A percentile compares a stretch with the other conserved stretches of the same genome.
These are phyloP conservation scores for Scyliorhinus canicula DNA, from an alignment of 2,797 vertebrate genomes.

Conservation along the genomic window DNA sequence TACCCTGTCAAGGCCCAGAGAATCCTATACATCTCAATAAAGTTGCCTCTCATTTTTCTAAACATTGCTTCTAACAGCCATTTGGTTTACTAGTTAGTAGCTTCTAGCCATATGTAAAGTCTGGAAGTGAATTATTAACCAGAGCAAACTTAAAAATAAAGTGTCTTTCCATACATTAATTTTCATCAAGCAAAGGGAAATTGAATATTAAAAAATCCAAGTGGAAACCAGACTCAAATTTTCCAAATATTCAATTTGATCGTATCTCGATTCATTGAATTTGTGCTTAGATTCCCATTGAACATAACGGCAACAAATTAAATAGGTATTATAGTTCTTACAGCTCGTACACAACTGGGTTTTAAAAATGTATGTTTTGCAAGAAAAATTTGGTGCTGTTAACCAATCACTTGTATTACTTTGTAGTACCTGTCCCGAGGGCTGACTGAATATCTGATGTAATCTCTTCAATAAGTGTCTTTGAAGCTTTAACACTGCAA, in stretches of 20 bases:
- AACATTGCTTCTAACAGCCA: no score
- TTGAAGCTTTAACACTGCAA: slow-evolving; percentile 9
- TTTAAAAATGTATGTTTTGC: background rate
- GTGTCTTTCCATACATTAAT: background rate
- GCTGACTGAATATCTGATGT: slow-evolving; percentile 1
- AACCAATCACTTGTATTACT: background rate
- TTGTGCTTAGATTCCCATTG: background rate
- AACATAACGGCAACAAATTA: background rate
- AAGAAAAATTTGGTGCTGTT: background rate
- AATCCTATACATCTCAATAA: no score
- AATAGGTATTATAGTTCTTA: background rate
- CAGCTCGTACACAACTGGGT: background rate
- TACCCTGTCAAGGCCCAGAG: no score
- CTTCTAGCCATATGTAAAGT: background rate
- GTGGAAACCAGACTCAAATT: background rate
- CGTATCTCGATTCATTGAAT: background rate
- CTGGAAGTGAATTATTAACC: background rate
- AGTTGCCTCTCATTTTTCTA: no score
- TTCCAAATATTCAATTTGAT: background rate
- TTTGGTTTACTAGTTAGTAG: background rate
- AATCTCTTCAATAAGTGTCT: background rate
- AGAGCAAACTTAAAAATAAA: background rate
- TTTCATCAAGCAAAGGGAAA: background rate
- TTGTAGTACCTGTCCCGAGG: slow-evolving; percentile 1
- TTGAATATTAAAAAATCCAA: background rate